These are phyloP conservation scores for Smithornis capensis DNA, from an alignment of 2,113 vertebrate genomes.

Conservation along the genomic window DNA sequence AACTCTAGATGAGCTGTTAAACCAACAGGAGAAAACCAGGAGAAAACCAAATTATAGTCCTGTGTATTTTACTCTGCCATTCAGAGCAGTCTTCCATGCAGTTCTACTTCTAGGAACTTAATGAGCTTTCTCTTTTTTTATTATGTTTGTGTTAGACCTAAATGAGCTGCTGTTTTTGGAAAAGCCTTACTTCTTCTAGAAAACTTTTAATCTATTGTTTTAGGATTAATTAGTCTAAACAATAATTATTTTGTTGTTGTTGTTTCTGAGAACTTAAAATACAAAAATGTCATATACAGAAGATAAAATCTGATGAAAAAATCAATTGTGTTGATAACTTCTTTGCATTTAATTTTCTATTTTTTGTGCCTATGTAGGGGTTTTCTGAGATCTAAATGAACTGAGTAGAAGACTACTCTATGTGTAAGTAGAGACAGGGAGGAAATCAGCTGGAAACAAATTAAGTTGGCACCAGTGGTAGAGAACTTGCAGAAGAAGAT, in stretches of 20 bases:
- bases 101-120: not conserved
- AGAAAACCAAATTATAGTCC: not conserved
- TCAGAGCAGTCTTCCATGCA: not conserved
- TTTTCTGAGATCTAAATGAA: not conserved
- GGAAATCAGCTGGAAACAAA: not conserved
- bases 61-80: not conserved
- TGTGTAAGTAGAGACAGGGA: not conserved
- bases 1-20: not conserved
- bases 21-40: not conserved
- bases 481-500: not conserved
- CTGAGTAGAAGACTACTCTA: not conserved
- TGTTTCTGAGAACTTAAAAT: not conserved
- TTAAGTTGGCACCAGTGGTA: not conserved
- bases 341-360: not conserved
- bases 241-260: not conserved
- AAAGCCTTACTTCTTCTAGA: not conserved
- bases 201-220: not conserved
- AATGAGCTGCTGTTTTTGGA: not conserved
- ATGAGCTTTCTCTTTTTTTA: not conserved
- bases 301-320: not conserved
- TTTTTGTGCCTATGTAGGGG: not conserved
- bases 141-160: not conserved
- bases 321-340: not conserved
- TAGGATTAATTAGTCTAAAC: not conserved
- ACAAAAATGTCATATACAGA: not conserved